A percentile compares a stretch with the other conserved stretches of the same genome.
Evolutionary conservation across 2,113 vertebrate species (phyloP).

Genomic region (Panthera uncia): DNA sequence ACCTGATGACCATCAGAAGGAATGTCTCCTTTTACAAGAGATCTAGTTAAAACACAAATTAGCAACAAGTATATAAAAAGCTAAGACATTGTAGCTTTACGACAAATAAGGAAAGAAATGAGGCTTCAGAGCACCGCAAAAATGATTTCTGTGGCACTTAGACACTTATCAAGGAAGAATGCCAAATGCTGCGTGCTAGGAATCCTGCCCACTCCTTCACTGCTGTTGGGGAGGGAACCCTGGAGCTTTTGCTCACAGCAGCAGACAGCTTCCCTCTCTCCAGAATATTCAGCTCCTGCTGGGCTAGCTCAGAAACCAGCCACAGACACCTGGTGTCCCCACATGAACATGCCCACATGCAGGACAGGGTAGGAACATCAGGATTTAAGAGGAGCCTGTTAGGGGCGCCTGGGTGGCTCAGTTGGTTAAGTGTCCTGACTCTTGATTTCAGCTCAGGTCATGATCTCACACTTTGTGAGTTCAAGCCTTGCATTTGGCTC

Average conservation of each 20-base stretch:
- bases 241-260: no score
- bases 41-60: neutral
- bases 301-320: neutral
- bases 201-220: neutral
- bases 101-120: neutral
- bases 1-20: neutral
- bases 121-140: neutral
- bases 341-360: neutral
- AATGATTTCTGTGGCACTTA: neutral
- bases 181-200: accelerated
- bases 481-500: no score
- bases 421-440: no score
- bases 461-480: no score
- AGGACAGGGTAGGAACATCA: neutral
- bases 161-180: neutral
- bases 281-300: neutral
- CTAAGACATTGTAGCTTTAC: neutral
- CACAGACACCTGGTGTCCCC: no score
- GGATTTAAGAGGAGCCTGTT: neutral
- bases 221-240: neutral
- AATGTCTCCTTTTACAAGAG: neutral
- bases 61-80: neutral
- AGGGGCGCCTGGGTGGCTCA: no score
- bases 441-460: no score
- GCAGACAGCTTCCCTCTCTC: neutral